Evolutionary conservation across 2,888 invertebrate genomes (phyloP), one percentile per base, ranked within the genome.

Genomic region (Fragum fragum): DNA sequence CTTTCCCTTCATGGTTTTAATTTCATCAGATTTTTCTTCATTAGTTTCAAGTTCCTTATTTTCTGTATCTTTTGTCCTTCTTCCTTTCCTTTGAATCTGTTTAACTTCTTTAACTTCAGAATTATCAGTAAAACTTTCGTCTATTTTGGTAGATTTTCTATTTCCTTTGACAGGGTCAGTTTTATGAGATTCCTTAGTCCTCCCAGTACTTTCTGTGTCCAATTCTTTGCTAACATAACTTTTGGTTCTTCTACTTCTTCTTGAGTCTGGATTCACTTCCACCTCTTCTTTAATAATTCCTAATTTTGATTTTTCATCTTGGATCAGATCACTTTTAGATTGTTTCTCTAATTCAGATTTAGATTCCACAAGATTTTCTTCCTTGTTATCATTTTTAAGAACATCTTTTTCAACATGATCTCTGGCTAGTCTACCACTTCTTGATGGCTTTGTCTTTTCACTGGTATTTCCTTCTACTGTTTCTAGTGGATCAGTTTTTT

Each of bases 231-330:
- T 42, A 0, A 16, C 23, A 42, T 23, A 16, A 0, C 23, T 23
- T 18, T 68, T 68, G 0, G 68, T 68, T 42, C 28, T 47, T 47
- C 68, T 68, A 68, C 68, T 26, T 42, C 23, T 66, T 18, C 16
- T 23, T 26, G 68, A 23, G n/a, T n/a, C 11, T 18, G 28, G n/a
- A 3, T 23, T 52, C 21, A 26, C 28, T 28, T 52, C 47, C 29
- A 16, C 11, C 11, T 16, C 39, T 2, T 73, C 73, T 42, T 28
- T 52, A 18, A 9, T n/a, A 47, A 16, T 47, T 47, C 32, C 32
- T 3, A 36, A 36, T 36, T 36, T 9, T 6, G 32, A 3, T n/a
- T 36, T 36, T 36, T 9, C 32, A 36, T 36, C 32, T 36, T 6
- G 5, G 9, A 36, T 36, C 3, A 9, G 3, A 36, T 36, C 32